Evolutionary conservation across 2,113 vertebrate species (phyloP).

Genomic region (Callorhinus ursinus): DNA sequence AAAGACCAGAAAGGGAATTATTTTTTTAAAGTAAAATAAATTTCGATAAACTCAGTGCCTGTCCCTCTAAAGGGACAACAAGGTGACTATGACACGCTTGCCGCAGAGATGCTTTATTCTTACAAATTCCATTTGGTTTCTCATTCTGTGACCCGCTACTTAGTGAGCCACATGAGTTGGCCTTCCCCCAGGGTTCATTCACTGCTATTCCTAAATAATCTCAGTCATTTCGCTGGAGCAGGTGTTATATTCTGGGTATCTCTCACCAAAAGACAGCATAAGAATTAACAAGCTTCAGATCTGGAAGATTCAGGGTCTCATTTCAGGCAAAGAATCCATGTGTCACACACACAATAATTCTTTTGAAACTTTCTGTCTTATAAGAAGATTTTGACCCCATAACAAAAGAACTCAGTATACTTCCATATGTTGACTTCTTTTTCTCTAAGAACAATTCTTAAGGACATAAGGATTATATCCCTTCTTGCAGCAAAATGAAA

Average conservation of each 20-base stretch:
- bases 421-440: slow-evolving; percentile 49
- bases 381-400: neutral
- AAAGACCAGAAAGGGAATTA: neutral
- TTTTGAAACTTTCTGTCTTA: slow-evolving; percentile 42
- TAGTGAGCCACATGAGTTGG: slow-evolving; percentile 70
- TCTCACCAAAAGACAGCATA: slow-evolving; percentile 50
- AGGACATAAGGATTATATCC: neutral
- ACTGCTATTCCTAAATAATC: slow-evolving; percentile 64
- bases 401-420: slow-evolving; percentile 35
- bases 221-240: neutral
- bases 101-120: slow-evolving; percentile 54
- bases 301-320: neutral
- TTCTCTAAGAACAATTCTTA: slow-evolving; percentile 32
- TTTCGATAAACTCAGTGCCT: slow-evolving; percentile 14
- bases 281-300: slow-evolving; percentile 24
- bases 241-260: slow-evolving; percentile 54
- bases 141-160: slow-evolving; percentile 58
- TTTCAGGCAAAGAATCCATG: neutral
- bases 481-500: slow-evolving; percentile 22
- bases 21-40: slow-evolving; percentile 29
- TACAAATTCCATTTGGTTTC: slow-evolving; percentile 59
- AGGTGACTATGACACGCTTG: slow-evolving; percentile 65
- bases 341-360: neutral
- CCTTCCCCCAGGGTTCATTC: slow-evolving; percentile 65
- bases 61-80: slow-evolving; percentile 23